Evolutionary conservation across 2,888 invertebrate species (phyloP), one percentile per base, ranked within the genome.

Genomic region (Watsonalla binaria): DNA sequence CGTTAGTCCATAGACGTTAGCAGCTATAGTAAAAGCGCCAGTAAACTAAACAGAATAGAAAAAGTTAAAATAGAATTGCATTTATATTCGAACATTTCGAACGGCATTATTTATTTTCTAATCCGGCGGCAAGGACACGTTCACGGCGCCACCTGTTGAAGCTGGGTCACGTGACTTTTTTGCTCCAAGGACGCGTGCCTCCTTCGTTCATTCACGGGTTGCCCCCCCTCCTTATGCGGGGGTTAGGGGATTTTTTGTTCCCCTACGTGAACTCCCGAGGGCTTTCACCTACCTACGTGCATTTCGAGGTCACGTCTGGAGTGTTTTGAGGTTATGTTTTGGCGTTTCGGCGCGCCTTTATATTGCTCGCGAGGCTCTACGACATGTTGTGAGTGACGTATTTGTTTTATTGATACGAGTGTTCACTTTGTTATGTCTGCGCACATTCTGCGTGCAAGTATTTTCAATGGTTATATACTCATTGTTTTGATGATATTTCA

Each of bases 261-360:
- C 89, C 87, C 85, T 83, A 85, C 87, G 85, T 85, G 82, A 82
- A 80, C 82, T 80, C 84, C 86, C 81, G 88, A 86, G 89, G 89
- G 89, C 88, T 86, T 89, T 89, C 88, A 88, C 90, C 89, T 89
- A 88, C 90, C 89, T 89, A 89, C 89, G 87, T 87, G 84, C 85
- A 86, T 82, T 90, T 90, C 87, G 88, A 89, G 90, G 90, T 90
- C 90, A 90, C 87, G 86, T 85, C 82, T 74, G 78, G 80, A 80
- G 82, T 83, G 82, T 83, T 86, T 82, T 81, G 83, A 82, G 82
- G 83, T 84, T 86, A 82, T 84, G 84, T 84, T 81, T 79, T 72
- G 75, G 71, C 72, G 72, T 78, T 80, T 81, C 76, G 73, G 74
- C 77, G 73, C 74, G 75, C 68, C 70, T 70, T 68, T 72, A 74